Percentiles rank a stretch among this genome's conserved stretches.
These are phyloP conservation scores for Leontocebus nigricollis DNA, from an alignment of 2,797 vertebrate species.

Conservation along the genomic window DNA sequence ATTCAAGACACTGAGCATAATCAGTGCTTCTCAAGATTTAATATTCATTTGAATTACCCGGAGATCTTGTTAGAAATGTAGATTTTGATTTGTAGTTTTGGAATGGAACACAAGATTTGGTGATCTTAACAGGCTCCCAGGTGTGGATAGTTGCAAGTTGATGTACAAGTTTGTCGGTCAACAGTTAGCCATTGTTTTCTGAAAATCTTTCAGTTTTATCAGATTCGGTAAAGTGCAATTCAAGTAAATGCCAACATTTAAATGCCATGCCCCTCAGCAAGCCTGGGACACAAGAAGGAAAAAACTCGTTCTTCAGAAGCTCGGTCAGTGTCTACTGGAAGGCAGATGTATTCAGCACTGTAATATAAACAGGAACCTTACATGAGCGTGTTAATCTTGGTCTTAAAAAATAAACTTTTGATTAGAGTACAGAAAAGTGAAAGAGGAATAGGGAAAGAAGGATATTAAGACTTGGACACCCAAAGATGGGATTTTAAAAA, in stretches of 20 bases:
- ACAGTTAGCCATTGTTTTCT: neutral
- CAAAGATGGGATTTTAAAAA: too few relatives aligned
- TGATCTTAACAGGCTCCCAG: too few relatives aligned
- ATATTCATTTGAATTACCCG: neutral
- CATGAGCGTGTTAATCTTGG: neutral
- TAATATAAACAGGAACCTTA: too few relatives aligned
- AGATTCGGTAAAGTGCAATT: neutral
- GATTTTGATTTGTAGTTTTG: neutral
- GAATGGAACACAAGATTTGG: neutral
- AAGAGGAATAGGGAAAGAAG: too few relatives aligned
- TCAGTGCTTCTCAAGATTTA: neutral
- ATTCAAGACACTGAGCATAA: neutral
- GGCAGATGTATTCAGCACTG: too few relatives aligned
- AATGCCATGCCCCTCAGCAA: neutral
- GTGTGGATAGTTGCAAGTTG: neutral
- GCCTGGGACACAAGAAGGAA: neutral
- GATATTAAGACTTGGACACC: too few relatives aligned
- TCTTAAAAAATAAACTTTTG: too few relatives aligned
- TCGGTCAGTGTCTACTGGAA: neutral
- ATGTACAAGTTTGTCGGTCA: neutral
- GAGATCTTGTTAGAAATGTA: neutral
- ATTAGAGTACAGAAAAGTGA: too few relatives aligned
- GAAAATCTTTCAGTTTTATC: neutral
- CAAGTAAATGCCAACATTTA: neutral
- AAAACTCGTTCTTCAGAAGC: neutral